These are phyloP conservation scores for Seriola dumerili DNA, from an alignment of 2,113 vertebrate genomes.

Conservation along the genomic window DNA sequence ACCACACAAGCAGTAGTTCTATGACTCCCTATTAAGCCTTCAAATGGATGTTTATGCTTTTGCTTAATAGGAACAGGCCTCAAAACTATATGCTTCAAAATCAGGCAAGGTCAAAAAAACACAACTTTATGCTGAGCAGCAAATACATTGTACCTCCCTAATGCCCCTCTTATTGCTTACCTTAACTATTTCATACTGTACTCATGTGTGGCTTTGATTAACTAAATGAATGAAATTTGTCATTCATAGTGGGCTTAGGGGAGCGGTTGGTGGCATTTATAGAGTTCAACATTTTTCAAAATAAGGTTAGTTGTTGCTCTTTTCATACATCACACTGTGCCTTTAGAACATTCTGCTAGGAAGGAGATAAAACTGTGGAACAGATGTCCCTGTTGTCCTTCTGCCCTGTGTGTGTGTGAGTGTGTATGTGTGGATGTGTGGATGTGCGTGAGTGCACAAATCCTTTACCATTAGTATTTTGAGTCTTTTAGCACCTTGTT, in stretches of 20 bases:
- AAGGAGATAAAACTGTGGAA: constrained; percentile 66
- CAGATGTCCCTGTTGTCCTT: constrained; percentile 73
- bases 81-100: constrained; percentile 44
- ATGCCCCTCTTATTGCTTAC: constrained; percentile 45
- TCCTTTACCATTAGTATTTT: constrained; percentile 67
- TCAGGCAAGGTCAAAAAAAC: constrained; percentile 58
- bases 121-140: constrained; percentile 34
- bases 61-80: constrained; percentile 58
- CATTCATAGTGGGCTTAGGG: constrained; percentile 33
- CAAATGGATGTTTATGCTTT: constrained; percentile 78
- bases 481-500: constrained; percentile 81
- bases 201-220: constrained; percentile 57
- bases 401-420: constrained; percentile 8
- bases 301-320: constrained; percentile 50
- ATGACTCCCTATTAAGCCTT: constrained; percentile 72
- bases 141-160: constrained; percentile 24
- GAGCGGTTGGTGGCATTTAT: constrained; percentile 49
- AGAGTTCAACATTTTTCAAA: constrained; percentile 37
- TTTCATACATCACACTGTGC: constrained; percentile 49
- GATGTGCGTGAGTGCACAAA: constrained; percentile 16
- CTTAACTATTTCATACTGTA: constrained; percentile 45
- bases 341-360: constrained; percentile 51
- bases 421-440: constrained; percentile 9
- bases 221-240: constrained; percentile 56
- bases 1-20: constrained; percentile 56